Percentiles rank a stretch among this genome's conserved stretches.
Evolutionary conservation across 2,888 invertebrate genomes (phyloP).

Genomic region (Rosalia funebris): DNA sequence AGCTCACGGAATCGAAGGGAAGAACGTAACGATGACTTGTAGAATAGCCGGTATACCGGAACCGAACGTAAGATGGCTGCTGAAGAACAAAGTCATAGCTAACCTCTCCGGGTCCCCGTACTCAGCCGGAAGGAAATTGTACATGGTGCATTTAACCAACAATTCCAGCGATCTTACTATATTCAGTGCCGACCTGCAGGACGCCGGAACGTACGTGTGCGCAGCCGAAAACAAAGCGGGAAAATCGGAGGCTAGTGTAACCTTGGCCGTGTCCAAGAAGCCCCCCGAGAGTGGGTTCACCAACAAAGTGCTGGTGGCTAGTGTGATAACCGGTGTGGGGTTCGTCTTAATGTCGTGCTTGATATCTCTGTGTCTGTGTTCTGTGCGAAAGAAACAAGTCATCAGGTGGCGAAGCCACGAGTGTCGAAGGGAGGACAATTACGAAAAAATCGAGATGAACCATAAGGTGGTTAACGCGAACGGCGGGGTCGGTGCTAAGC

Average conservation of each 20-base stretch:
- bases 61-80: conserved; percentile 78
- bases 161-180: conserved; percentile 80
- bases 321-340: conserved; percentile 74
- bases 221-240: conserved; percentile 85
- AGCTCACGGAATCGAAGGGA: conserved; percentile 75
- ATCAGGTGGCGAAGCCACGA: conserved; percentile 66
- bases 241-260: conserved; percentile 78
- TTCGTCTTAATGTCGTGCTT: conserved; percentile 75
- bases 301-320: conserved; percentile 72
- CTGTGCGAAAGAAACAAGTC: conserved; percentile 71
- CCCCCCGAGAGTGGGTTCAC: conserved; percentile 71
- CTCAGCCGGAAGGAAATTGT: conserved; percentile 69
- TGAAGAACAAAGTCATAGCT: conserved; percentile 75
- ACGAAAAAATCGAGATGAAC: conserved; percentile 83
- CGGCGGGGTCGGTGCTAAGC: conserved; percentile 44
- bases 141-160: conserved; percentile 74
- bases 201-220: conserved; percentile 81
- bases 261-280: conserved; percentile 75
- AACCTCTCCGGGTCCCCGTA: conserved; percentile 68
- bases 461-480: conserved; percentile 63
- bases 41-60: conserved; percentile 76
- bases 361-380: conserved; percentile 72
- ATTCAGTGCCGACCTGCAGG: conserved; percentile 76
- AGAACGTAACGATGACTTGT: conserved; percentile 79
- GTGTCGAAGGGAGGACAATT: conserved; percentile 69